Evolutionary conservation across 1,140 invertebrate genomes (phyloP), one percentile per base, ranked within the genome.

Genomic region (Bombus vancouverensis): DNA sequence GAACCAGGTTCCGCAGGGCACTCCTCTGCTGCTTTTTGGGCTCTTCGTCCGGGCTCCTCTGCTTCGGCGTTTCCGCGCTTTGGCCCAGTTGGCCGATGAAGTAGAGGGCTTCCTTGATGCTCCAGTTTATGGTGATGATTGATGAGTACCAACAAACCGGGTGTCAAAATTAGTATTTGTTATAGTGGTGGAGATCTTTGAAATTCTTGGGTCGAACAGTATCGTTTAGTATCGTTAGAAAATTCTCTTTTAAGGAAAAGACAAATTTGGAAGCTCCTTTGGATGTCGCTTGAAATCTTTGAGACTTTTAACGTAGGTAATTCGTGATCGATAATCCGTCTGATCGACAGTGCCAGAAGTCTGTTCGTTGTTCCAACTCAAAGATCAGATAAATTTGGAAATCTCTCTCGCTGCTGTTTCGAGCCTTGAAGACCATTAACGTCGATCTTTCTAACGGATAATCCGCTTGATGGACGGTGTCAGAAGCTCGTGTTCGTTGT

Each of bases 1-100:
- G 88, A 18, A 91, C 89, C 28, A 94, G 76, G 44, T 86, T 88
- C 12, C 89, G 90, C 80, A 93, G 68, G 13, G 89, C 79, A n/a
- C 86, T 87, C 13, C 81, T 86, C 72, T 83, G 84, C 39, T 68
- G 70, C 37, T 70, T 65, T 25, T 72, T 9, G 3, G 32, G 28
- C 18, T 8, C 37, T 68, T 72, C 70, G 47, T 87, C 71, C n/a
- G 68, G 37, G 57, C 74, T 28, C 37, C 57, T 37, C 18, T 76
- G 71, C 13, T 28, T 32, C 83, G 83, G 62, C 4, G 65, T 57
- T 87, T 71, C 80, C 75, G 68, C 86, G 77, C 37, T 57, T 28
- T 75, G 78, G 25, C 59, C 71, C 42, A 44, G 8, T 3, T 81
- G 79, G 66, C 76, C 53, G 57, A 76, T 65, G 68, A 39, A 62